phyloP scores from a whole-genome alignment of 2,113 vertebrate species.

The Dicrurus megarhynchus region DNA sequence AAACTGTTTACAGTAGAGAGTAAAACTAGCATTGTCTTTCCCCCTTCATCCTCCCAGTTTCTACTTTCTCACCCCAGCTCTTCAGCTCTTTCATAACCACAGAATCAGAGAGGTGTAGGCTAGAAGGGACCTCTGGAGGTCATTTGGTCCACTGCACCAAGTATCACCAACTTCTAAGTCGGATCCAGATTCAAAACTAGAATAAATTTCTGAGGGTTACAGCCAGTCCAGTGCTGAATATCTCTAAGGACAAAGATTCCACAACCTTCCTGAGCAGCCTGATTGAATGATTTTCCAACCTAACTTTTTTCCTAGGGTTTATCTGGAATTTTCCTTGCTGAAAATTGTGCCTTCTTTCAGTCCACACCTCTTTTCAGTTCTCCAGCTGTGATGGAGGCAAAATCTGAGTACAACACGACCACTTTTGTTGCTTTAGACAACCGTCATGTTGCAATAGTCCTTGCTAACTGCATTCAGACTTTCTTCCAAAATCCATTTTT shows the following conservation, averaged over 20 bases:
- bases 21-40: not conserved
- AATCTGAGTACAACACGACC: not conserved
- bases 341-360: not conserved
- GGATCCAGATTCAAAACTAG: not conserved
- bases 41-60: not conserved
- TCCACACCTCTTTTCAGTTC: not conserved
- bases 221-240: not conserved
- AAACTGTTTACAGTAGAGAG: not conserved
- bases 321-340: not conserved
- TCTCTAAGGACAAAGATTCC: not conserved
- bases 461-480: not conserved
- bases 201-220: not conserved
- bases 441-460: not conserved
- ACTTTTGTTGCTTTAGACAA: not conserved
- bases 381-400: not conserved
- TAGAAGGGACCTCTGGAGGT: conserved; percentile 45
- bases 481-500: not conserved
- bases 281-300: not conserved
- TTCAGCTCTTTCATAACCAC: not conserved
- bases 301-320: not conserved
- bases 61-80: not conserved
- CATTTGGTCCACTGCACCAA: not conserved
- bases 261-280: not conserved
- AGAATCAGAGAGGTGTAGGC: not conserved
- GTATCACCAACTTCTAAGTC: not conserved